phyloP scores from a whole-genome alignment of 2,888 invertebrate genomes.

The Drosophila rubida region DNA sequence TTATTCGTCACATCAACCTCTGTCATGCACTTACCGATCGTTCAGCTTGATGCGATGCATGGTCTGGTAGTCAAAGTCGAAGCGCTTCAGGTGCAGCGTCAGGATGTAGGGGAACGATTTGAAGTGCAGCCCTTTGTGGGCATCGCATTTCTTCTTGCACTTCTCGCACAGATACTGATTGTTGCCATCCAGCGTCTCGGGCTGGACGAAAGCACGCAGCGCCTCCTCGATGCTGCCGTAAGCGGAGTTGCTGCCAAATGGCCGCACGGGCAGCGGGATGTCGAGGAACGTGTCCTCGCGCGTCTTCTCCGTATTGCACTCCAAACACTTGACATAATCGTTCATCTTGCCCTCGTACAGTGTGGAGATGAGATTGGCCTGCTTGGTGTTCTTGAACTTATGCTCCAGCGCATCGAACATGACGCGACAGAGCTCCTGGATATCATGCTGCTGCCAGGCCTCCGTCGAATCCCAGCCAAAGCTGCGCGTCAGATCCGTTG shows the following conservation, averaged over 20 bases:
- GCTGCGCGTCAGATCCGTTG: conserved; percentile 93
- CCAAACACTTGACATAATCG: conserved; percentile 95
- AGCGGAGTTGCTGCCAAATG: conserved; percentile 91
- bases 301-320: conserved; percentile 93
- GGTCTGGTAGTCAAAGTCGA: conserved; percentile 94
- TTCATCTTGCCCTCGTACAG: conserved; percentile 92
- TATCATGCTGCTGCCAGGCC: conserved; percentile 97
- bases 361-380: conserved; percentile 92
- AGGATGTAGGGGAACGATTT: conserved; percentile 94
- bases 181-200: conserved; percentile 92
- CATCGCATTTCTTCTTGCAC: conserved; percentile 94
- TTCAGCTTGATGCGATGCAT: conserved; percentile 94
- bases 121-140: conserved; percentile 95
- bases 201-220: conserved; percentile 92
- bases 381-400: conserved; percentile 92
- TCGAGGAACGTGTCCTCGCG: conserved; percentile 93
- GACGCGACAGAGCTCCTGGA: conserved; percentile 94
- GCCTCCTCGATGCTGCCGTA: conserved; percentile 94
- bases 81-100: conserved; percentile 94
- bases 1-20: no score
- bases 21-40: conserved; percentile 87
- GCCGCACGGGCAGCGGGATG: conserved; percentile 93
- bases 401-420: conserved; percentile 96
- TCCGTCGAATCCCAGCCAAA: conserved; percentile 96
- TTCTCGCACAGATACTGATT: conserved; percentile 95